Percentiles rank a stretch among this genome's conserved stretches.
Evolutionary conservation across 2,113 vertebrate species (phyloP).

Genomic region (Pelusios castaneus): DNA sequence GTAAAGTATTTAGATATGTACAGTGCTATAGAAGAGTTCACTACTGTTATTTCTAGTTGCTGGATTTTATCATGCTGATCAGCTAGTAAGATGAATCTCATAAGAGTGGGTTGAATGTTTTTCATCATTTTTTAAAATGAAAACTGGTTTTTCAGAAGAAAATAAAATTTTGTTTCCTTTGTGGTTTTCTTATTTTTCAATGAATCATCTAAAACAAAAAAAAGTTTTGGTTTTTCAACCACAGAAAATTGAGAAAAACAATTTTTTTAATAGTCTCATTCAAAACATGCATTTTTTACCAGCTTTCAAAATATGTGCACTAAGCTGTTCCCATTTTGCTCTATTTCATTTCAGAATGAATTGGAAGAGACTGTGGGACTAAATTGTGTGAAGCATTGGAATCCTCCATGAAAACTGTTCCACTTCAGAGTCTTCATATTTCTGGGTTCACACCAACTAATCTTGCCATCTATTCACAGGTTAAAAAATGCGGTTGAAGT

Average conservation of each 20-base stretch:
- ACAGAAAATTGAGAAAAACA: neutral
- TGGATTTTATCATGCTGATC: neutral
- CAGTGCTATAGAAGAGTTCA: neutral
- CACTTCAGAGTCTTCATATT: neutral
- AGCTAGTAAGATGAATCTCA: neutral
- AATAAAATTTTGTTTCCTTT: neutral
- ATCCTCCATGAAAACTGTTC: neutral
- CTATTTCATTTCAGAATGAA: neutral
- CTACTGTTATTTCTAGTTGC: neutral
- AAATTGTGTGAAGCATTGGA: neutral
- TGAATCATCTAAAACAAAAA: neutral
- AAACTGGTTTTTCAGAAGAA: neutral
- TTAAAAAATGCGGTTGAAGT: neutral
- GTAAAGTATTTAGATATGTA: neutral
- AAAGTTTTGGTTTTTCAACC: neutral
- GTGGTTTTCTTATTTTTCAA: neutral
- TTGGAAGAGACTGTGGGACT: neutral
- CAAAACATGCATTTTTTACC: neutral
- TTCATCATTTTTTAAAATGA: neutral
- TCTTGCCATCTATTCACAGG: neutral
- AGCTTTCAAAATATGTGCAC: neutral
- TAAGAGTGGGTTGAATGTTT: neutral
- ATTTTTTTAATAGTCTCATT: neutral
- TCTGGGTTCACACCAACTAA: neutral
- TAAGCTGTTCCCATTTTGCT: neutral